Conservation (phyloP, 1,140 invertebrate species). For the Pectinophora gossypiella region DNA sequence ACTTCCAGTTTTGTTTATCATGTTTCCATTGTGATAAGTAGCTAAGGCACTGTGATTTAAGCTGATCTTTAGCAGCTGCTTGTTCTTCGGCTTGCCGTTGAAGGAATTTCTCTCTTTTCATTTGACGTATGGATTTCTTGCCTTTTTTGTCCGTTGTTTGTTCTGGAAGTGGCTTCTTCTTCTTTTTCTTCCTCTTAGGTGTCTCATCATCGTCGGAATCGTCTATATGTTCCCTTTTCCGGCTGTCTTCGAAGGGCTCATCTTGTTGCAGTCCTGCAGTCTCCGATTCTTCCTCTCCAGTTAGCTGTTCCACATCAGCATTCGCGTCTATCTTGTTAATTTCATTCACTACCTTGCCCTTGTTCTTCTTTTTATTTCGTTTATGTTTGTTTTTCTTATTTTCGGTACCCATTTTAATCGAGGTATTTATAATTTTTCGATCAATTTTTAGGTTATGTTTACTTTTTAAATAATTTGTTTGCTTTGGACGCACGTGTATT, state of each 20-base stretch:
- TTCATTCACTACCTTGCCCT: background rate
- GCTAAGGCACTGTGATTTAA: slow-evolving; percentile 71
- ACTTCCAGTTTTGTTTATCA: slow-evolving; percentile 82
- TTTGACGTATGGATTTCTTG: slow-evolving; percentile 66
- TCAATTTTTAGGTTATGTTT: slow-evolving; percentile 1
- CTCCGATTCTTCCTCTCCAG: background rate
- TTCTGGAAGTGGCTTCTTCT: slow-evolving; percentile 27
- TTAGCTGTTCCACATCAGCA: background rate
- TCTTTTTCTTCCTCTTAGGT: slow-evolving; percentile 58
- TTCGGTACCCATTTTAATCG: background rate
- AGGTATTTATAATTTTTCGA: background rate
- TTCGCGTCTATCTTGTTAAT: background rate
- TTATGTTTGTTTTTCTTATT: background rate
- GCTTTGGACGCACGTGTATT: too few species aligned
- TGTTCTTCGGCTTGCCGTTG: slow-evolving; percentile 56
- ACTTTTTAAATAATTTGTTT: too few species aligned
- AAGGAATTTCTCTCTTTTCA: slow-evolving; percentile 65
- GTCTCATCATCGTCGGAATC: slow-evolving; percentile 37
- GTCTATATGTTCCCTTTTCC: slow-evolving; percentile 20
- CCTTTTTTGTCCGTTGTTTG: slow-evolving; percentile 45
- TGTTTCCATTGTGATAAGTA: slow-evolving; percentile 84
- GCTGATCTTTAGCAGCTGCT: slow-evolving; percentile 54
- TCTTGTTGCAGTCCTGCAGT: background rate
- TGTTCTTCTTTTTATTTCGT: background rate
- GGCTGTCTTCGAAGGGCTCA: background rate